A percentile compares a stretch with the other conserved stretches of the same genome.
Conservation (phyloP, 2,113 vertebrate genomes). For the Cyrtonyx montezumae region DNA sequence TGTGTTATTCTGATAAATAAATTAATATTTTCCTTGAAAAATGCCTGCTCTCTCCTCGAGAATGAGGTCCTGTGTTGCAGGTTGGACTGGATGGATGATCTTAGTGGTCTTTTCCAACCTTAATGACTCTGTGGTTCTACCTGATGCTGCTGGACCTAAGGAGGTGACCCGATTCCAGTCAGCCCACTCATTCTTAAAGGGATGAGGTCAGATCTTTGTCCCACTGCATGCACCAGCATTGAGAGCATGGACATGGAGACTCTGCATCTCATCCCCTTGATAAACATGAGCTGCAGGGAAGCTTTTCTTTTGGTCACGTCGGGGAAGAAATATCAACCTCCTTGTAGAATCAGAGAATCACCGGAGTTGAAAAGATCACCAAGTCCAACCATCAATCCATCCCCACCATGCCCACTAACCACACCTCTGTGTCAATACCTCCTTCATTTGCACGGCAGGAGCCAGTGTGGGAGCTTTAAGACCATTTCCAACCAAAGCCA, state of each 20-base stretch:
- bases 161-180: neutral
- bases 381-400: too few species aligned
- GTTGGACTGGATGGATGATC: too few species aligned
- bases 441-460: neutral
- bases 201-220: neutral
- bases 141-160: neutral
- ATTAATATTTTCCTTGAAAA: neutral
- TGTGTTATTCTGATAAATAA: neutral
- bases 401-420: too few species aligned
- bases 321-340: neutral
- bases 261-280: neutral
- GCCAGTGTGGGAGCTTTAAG: neutral
- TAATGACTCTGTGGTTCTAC: neutral
- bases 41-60: fast-evolving
- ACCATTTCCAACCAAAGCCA: neutral
- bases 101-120: too few species aligned
- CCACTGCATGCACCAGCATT: neutral
- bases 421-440: neutral
- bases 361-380: too few species aligned
- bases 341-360: too few species aligned
- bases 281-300: neutral
- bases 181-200: fast-evolving
- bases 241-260: neutral
- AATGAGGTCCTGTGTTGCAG: neutral
- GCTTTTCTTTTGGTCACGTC: neutral